phyloP scores from a whole-genome alignment of 2,797 vertebrate genomes.

The Tenualosa ilisha region DNA sequence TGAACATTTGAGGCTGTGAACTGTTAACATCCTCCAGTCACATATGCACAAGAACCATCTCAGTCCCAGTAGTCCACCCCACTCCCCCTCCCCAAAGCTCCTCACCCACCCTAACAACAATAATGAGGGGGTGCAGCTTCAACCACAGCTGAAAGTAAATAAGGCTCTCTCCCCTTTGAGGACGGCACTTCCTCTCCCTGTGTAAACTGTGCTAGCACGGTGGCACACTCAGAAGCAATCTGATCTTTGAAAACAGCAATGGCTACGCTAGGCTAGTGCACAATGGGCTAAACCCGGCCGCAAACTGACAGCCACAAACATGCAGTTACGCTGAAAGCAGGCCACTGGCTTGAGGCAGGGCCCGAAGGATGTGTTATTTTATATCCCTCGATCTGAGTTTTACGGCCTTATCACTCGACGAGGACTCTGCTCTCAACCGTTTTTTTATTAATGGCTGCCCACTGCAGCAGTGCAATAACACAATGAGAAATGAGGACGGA shows the following conservation, averaged over 20 bases:
- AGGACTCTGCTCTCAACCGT: slow-evolving; percentile 38
- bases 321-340: background rate
- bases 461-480: slow-evolving; percentile 48
- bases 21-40: background rate
- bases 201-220: slow-evolving; percentile 14
- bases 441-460: slow-evolving; percentile 43
- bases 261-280: background rate
- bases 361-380: slow-evolving; percentile 24
- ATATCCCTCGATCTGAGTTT: slow-evolving; percentile 40
- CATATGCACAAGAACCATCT: background rate
- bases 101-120: slow-evolving; percentile 8
- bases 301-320: slow-evolving; percentile 4
- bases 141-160: slow-evolving; percentile 19
- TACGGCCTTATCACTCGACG: slow-evolving; percentile 46
- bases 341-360: background rate
- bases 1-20: slow-evolving; percentile 1
- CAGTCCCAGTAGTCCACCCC: background rate
- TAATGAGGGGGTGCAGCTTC: slow-evolving; percentile 4
- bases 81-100: background rate
- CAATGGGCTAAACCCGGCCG: background rate
- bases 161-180: slow-evolving; percentile 1
- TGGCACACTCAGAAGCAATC: slow-evolving; percentile 16
- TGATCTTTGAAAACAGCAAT: background rate
- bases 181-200: background rate
- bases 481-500: slow-evolving; percentile 41